A percentile compares a stretch with the other conserved stretches of the same genome.
Evolutionary conservation across 2,888 invertebrate genomes (phyloP).

Genomic region (Drosophila merina): DNA sequence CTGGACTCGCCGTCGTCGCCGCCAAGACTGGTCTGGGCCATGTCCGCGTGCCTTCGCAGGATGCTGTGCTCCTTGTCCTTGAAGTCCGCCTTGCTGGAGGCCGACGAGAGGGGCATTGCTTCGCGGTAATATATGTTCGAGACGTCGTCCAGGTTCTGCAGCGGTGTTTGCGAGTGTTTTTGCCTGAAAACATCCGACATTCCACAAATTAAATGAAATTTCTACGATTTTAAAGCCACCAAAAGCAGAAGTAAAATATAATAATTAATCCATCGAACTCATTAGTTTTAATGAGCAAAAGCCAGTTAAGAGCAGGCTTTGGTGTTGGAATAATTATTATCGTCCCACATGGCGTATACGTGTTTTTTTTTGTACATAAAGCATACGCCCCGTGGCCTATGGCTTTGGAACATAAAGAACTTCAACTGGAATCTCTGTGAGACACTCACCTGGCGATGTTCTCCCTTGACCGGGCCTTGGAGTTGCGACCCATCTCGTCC

Average conservation of each 20-base stretch:
- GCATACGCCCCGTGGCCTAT: neutral
- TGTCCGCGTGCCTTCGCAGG: constrained; percentile 81
- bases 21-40: constrained; percentile 82
- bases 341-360: constrained; percentile 21
- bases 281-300: neutral
- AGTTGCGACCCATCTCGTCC: constrained; percentile 87
- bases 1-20: constrained; percentile 69
- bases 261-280: neutral
- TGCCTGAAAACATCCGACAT: constrained; percentile 63
- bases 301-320: neutral
- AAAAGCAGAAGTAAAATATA: neutral
- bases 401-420: neutral
- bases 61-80: constrained; percentile 83
- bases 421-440: no score
- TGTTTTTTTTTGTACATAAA: neutral
- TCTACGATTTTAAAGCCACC: neutral
- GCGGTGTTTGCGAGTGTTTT: constrained; percentile 83
- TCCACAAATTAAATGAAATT: neutral
- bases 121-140: constrained; percentile 83
- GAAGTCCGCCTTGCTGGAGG: constrained; percentile 79
- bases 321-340: neutral
- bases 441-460: constrained; percentile 79
- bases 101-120: constrained; percentile 79
- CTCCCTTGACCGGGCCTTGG: constrained; percentile 83
- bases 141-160: constrained; percentile 83